Evolutionary conservation across 1,140 invertebrate species (phyloP).

Genomic region (Pinna nobilis): DNA sequence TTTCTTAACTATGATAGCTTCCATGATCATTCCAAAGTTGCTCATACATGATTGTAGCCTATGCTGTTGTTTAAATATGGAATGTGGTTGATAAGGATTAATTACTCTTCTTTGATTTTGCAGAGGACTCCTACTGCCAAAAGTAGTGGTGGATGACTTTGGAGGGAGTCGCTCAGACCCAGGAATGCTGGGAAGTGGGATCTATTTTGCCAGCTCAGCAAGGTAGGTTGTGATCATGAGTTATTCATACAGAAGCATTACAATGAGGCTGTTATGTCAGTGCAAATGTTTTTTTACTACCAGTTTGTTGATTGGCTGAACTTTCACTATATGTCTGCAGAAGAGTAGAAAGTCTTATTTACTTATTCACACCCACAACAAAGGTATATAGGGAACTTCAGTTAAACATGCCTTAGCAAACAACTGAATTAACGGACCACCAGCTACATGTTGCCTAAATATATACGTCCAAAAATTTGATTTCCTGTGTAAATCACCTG

Average conservation of each 20-base stretch:
- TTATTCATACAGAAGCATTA: background rate
- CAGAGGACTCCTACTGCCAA: constrained; percentile 71
- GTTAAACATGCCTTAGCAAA: too few relatives aligned
- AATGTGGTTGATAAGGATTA: too few relatives aligned
- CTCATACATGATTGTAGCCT: background rate
- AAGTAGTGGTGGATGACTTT: constrained; percentile 70
- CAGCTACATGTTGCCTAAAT: too few relatives aligned
- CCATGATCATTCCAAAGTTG: too few relatives aligned
- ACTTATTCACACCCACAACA: too few relatives aligned
- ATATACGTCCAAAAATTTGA: too few relatives aligned
- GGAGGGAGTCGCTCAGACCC: constrained; percentile 68
- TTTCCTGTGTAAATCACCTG: too few relatives aligned
- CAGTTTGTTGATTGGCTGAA: background rate
- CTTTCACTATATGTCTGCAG: background rate
- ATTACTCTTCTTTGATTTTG: constrained; percentile 19
- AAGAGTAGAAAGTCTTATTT: too few relatives aligned
- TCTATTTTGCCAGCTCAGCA: constrained; percentile 72
- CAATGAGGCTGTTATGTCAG: background rate
- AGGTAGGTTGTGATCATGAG: constrained; percentile 50
- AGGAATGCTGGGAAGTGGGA: constrained; percentile 71
- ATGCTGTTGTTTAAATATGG: background rate
- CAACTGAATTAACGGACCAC: too few relatives aligned
- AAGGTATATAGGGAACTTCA: too few relatives aligned
- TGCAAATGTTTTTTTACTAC: too few relatives aligned
- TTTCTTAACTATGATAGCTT: too few relatives aligned